Evolutionary conservation across 2,797 vertebrate species (phyloP).

Genomic region (Momotus momota): DNA sequence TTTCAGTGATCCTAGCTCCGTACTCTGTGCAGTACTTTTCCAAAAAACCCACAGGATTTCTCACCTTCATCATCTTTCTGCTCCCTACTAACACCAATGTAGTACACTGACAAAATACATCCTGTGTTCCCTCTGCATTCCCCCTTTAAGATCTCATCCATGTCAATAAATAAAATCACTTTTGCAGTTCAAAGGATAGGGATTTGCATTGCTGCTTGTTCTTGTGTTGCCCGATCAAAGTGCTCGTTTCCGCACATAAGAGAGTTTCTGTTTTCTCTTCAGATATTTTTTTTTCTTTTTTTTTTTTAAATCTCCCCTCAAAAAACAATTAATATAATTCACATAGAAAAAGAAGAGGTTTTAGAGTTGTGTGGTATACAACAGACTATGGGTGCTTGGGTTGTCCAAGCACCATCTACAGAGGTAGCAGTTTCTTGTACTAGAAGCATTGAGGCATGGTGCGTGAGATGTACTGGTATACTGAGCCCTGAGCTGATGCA

Average conservation of each 20-base stretch:
- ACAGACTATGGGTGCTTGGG: neutral
- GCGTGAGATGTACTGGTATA: neutral
- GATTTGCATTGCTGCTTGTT: neutral
- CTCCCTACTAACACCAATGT: neutral
- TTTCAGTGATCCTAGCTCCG: neutral
- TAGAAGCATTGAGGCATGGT: neutral
- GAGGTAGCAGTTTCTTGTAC: neutral
- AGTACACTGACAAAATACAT: neutral
- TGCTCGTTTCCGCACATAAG: rapidly evolving
- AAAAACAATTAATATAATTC: neutral
- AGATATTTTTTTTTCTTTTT: too few relatives aligned
- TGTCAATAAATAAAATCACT: neutral
- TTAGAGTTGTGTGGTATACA: neutral
- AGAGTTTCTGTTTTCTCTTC: neutral
- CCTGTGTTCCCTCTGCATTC: neutral
- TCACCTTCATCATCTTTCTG: neutral
- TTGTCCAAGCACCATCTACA: neutral
- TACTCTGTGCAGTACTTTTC: neutral
- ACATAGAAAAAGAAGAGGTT: neutral
- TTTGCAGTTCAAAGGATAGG: neutral
- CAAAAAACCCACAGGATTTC: neutral
- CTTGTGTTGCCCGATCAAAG: neutral
- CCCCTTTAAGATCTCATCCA: neutral
- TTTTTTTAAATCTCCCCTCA: neutral
- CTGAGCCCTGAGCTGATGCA: neutral